These are phyloP conservation scores for Eudyptes chrysolophus DNA, from an alignment of 2,113 vertebrate species.

Conservation along the genomic window DNA sequence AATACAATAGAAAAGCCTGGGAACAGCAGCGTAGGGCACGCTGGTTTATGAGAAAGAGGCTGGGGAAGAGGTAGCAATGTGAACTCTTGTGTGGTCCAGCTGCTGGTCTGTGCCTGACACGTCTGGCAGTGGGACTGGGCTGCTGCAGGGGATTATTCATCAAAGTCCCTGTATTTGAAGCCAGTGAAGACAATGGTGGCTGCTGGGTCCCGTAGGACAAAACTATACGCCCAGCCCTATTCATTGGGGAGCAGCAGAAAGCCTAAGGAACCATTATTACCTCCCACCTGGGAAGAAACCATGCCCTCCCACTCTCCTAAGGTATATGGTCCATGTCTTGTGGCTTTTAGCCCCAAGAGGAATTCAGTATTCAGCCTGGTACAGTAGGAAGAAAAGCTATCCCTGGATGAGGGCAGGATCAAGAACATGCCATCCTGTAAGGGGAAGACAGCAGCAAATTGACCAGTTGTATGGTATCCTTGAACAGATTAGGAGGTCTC, in stretches of 20 bases:
- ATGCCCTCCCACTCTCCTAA: neutral
- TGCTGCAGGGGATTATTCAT: neutral
- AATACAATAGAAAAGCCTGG: neutral
- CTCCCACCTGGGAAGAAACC: neutral
- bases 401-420: neutral
- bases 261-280: neutral
- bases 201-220: neutral
- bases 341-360: neutral
- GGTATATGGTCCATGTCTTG: neutral
- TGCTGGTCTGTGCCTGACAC: fast-evolving
- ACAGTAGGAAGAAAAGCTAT: neutral
- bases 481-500: neutral
- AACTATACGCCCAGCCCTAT: neutral
- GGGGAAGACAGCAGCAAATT: neutral
- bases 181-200: neutral
- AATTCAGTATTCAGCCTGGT: neutral
- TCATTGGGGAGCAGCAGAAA: neutral
- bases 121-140: fast-evolving
- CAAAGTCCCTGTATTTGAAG: neutral
- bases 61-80: neutral
- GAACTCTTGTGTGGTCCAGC: neutral
- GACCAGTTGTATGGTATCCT: neutral
- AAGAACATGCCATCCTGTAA: neutral
- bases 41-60: neutral
- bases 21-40: neutral